phyloP scores from a whole-genome alignment of 2,113 vertebrate genomes.

The Pelvicachromis taeniatus region DNA sequence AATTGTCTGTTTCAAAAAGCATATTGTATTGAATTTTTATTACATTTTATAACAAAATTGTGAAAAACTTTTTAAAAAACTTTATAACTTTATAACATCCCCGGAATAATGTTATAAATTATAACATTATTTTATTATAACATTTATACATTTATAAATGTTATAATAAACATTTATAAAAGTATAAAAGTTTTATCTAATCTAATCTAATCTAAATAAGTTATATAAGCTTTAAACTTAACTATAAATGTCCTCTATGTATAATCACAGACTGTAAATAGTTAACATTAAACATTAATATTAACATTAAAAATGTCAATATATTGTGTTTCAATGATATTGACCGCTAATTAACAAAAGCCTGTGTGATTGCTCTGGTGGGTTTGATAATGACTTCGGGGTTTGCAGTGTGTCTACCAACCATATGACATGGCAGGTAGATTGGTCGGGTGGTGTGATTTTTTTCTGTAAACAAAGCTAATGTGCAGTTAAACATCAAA shows the following conservation, averaged over 20 bases:
- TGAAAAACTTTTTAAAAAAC: not conserved
- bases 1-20: not conserved
- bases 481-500: not conserved
- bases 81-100: too few species aligned
- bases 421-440: not conserved
- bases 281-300: not conserved
- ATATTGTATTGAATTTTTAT: not conserved
- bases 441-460: not conserved
- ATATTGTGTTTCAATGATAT: not conserved
- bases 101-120: too few species aligned
- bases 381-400: not conserved
- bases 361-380: not conserved
- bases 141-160: too few species aligned
- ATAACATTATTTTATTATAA: too few species aligned
- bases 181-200: too few species aligned
- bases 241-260: not conserved
- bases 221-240: not conserved
- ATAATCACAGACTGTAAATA: not conserved
- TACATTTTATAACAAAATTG: rapidly evolving
- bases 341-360: not conserved
- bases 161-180: too few species aligned
- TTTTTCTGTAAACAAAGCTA: not conserved
- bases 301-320: not conserved
- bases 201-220: too few species aligned
- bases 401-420: not conserved